These are phyloP conservation scores for Helleia helle DNA, from an alignment of 2,888 invertebrate genomes.

Conservation along the genomic window DNA sequence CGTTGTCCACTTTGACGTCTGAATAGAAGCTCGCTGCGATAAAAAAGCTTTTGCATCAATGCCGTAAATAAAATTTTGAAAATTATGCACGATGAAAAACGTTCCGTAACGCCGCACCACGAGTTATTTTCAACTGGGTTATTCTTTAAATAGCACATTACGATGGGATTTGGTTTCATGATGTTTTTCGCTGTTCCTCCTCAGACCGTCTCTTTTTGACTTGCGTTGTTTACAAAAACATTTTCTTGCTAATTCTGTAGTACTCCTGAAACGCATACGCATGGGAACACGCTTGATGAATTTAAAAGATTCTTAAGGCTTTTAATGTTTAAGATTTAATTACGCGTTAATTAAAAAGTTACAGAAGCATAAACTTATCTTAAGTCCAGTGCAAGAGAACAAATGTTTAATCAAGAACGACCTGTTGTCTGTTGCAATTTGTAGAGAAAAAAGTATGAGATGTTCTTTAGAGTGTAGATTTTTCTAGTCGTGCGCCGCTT, in stretches of 20 bases:
- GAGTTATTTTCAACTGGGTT: slow-evolving; percentile 70
- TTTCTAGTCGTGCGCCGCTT: slow-evolving; percentile 1
- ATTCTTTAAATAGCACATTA: slow-evolving; percentile 73
- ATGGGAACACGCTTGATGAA: no score
- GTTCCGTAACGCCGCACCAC: slow-evolving; percentile 65
- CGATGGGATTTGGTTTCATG: slow-evolving; percentile 73
- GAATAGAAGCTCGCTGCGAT: slow-evolving; percentile 27
- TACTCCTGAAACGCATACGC: no score
- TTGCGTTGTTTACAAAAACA: slow-evolving; percentile 16
- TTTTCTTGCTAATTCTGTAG: neutral
- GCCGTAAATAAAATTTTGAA: slow-evolving; percentile 64
- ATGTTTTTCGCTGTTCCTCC: slow-evolving; percentile 66
- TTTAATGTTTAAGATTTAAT: no score
- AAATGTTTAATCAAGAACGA: no score
- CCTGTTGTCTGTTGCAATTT: no score
- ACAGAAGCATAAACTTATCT: no score
- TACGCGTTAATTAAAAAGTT: no score
- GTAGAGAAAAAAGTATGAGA: no score
- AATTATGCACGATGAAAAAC: slow-evolving; percentile 65
- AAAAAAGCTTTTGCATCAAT: slow-evolving; percentile 52
- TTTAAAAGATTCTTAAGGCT: no score
- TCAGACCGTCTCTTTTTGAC: slow-evolving; percentile 44
- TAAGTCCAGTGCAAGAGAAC: no score
- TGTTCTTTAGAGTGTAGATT: no score
- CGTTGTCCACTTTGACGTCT: slow-evolving; percentile 27